phyloP scores from a whole-genome alignment of 2,113 vertebrate genomes.

The Electrona antarctica region DNA sequence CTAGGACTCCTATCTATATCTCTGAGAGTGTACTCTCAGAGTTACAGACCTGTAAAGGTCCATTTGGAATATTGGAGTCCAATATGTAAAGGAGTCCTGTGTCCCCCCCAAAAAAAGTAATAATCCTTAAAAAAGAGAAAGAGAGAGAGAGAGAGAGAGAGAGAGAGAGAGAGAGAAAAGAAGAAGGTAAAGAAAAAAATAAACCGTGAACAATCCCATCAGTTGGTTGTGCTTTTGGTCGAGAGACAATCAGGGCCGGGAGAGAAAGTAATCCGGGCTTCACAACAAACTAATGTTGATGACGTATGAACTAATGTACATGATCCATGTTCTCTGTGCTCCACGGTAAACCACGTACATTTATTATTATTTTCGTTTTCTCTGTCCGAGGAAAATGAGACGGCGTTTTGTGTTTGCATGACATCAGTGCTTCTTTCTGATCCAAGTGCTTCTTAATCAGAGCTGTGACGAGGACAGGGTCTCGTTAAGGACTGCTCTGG shows the following conservation, averaged over 20 bases:
- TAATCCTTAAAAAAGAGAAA: too few relatives aligned
- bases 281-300: slow-evolving; percentile 8
- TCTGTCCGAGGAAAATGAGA: slow-evolving; percentile 7
- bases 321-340: slow-evolving; percentile 45
- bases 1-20: too few relatives aligned
- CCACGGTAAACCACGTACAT: slow-evolving; percentile 31
- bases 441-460: slow-evolving; percentile 70
- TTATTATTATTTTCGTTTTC: background rate
- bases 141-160: too few relatives aligned
- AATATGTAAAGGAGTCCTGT: slow-evolving; percentile 4
- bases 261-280: slow-evolving; percentile 16
- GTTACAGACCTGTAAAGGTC: too few relatives aligned
- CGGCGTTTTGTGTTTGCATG: slow-evolving; percentile 51
- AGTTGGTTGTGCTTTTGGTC: too few relatives aligned
- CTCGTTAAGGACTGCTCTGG: slow-evolving; percentile 17
- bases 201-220: too few relatives aligned
- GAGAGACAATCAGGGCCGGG: slow-evolving; percentile 61
- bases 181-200: too few relatives aligned
- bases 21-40: too few relatives aligned
- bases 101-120: background rate
- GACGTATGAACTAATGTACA: too few relatives aligned
- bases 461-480: slow-evolving; percentile 30
- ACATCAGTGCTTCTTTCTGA: slow-evolving; percentile 53
- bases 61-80: too few relatives aligned
- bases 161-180: too few relatives aligned